Evolutionary conservation across 2,888 invertebrate species (phyloP), one percentile per base, ranked within the genome.

Genomic region (Drosophila ustulata): DNA sequence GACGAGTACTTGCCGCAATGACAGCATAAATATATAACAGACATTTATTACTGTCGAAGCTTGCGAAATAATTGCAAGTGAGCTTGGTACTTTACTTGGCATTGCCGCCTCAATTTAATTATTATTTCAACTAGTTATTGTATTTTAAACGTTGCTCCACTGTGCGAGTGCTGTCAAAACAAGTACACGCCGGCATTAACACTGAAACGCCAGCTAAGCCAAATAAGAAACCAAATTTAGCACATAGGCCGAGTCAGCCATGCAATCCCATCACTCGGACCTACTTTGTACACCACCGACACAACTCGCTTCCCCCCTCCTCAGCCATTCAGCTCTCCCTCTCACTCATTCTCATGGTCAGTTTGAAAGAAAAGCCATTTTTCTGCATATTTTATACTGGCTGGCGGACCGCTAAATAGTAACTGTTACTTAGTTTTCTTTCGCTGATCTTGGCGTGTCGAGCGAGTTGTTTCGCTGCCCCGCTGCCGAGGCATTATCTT

Each of bases 391-490:
- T 82, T 82, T 69, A 76, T 79, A 65, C 64, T 37, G 34, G 34
- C 30, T 8, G 65, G 64, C 65, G 61, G 66, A 32, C 82, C 86
- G 80, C 82, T 85, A 77, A 85, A 82, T 80, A 80, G 80, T 88
- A 83, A 83, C 88, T 88, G 82, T 83, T 88, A 77, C 66, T 85
- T 72, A 75, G 88, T 82, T 82, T 84, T 88, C 77, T 71, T 66
- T 47, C 23, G 47, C 49, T 62, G 71, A 46, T 37, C 61, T 84
- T 81, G 59, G 80, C 65, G 79, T 77, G 75, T 51, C 37, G 47
- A 39, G 63, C 53, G 30, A 43, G 39, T 23, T 64, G 41, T 11
- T 26, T 8, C 3, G 53, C 46, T 49, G 52, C 30, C 28, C 3
- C 47, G 57, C 61, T 74, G 82, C 78, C 77, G 77, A 82, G 71